Evolutionary conservation across 2,797 vertebrate species (phyloP), one percentile per base, ranked within the genome.

Genomic region (Melanogrammus aeglefinus): DNA sequence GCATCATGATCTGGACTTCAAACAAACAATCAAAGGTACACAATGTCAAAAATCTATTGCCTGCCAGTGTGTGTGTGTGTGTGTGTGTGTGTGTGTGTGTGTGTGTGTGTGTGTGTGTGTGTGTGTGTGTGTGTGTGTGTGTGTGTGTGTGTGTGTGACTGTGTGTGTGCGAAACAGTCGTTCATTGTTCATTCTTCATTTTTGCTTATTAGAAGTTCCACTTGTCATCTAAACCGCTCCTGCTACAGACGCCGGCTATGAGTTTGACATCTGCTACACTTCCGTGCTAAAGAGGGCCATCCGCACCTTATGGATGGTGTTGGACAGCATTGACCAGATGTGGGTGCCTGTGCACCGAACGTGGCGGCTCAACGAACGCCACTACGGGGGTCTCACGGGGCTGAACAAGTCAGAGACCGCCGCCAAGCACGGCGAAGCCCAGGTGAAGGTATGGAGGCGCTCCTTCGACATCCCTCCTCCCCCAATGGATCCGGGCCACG

Each of bases 221-320:
- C 41, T 16, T 16, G 41, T 44, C 13, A 13, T 13, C 41, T 44
- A 16, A 44, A 44, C 14, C 1, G 51, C 80, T 14, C 80, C 18
- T 84, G 13, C 27, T 1, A 12, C 84, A 98, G 97, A 98, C 91
- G 96, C 96, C 0, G 94, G 93, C 79, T 99, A 95, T 80, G 93
- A 98, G 90, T 99, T 99, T 90, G 97, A 98, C 71, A 94, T 99
- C 83, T 99, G 97, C 92, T 97, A 97, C 94, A 99, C 97, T 16
- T 99, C 97, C 0, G 97, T 98, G 78, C 95, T 97, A 88, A 98
- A 98, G 87, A 94, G 97, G 80, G 97, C 97, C 33, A 96, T 96
- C 85, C 95, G 97, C 21, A 98, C 97, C 0, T 94, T 98, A 57
- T 99, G 97, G 97, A 92, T 95, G 1, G 95, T 96, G n/a, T 86